phyloP scores from a whole-genome alignment of 2,888 invertebrate genomes.

The Colostygia pectinataria region DNA sequence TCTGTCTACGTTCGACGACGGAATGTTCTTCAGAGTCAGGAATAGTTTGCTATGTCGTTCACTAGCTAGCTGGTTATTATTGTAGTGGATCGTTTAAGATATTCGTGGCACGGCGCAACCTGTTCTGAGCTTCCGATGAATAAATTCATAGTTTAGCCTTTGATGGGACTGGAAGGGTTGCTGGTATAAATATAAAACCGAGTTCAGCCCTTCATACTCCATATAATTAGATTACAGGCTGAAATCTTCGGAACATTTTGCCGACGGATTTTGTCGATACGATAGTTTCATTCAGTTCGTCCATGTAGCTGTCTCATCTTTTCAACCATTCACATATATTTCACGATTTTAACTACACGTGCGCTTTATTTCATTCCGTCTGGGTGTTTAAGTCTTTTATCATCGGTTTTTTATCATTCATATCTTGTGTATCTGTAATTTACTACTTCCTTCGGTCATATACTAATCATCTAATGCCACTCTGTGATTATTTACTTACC shows the following conservation, averaged over 20 bases:
- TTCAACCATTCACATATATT: background rate
- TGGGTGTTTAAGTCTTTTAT: background rate
- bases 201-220: constrained; percentile 12
- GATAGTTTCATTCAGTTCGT: constrained; percentile 1
- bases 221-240: constrained; percentile 27
- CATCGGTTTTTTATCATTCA: background rate
- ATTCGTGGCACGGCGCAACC: constrained; percentile 22
- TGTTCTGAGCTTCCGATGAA: constrained; percentile 20
- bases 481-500: too few species aligned
- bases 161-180: constrained; percentile 11
- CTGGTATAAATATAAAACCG: constrained; percentile 4
- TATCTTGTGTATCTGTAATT: background rate
- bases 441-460: too few species aligned
- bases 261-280: constrained; percentile 10
- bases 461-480: too few species aligned
- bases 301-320: background rate
- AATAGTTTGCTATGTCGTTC: background rate
- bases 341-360: background rate
- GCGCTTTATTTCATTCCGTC: too few species aligned
- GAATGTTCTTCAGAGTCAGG: constrained; percentile 8
- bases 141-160: constrained; percentile 19
- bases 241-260: constrained; percentile 12
- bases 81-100: constrained; percentile 20
- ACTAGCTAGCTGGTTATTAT: constrained; percentile 6
- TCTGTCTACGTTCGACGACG: background rate